Evolutionary conservation across 2,888 invertebrate species (phyloP).

Genomic region (Tetragonula carbonaria): DNA sequence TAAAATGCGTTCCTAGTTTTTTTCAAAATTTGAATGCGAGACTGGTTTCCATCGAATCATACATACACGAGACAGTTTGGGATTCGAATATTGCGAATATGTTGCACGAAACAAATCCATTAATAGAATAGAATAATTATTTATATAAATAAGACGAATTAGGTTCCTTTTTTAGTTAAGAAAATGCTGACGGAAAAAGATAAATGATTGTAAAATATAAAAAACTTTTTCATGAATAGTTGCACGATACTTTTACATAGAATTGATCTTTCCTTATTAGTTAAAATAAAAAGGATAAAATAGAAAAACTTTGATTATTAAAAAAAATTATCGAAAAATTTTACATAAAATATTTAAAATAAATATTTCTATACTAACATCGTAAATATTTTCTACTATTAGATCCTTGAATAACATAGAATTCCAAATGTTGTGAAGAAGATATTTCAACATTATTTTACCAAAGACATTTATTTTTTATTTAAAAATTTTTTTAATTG

Average conservation of each 20-base stretch:
- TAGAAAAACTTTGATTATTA: background rate
- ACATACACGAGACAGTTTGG: background rate
- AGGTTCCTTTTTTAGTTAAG: background rate
- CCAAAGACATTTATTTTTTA: too few relatives aligned
- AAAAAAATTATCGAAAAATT: background rate
- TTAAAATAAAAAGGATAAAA: background rate
- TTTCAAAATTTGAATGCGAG: background rate
- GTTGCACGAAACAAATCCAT: background rate
- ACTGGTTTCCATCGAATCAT: background rate
- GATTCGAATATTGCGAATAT: background rate
- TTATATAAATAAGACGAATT: background rate
- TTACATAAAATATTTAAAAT: background rate
- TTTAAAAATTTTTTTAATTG: too few relatives aligned
- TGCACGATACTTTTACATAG: background rate
- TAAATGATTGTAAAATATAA: background rate
- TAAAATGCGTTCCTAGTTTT: too few relatives aligned
- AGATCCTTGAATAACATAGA: background rate
- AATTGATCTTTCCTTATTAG: background rate
- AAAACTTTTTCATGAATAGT: background rate
- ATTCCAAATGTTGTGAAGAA: background rate
- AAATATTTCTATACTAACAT: background rate
- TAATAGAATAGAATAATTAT: background rate
- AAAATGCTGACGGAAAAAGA: background rate
- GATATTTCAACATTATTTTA: background rate
- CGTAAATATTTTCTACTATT: background rate